Base-by-base conservation (phyloP, 2,113 vertebrate genomes). In the Taurulus bubalis region DNA sequence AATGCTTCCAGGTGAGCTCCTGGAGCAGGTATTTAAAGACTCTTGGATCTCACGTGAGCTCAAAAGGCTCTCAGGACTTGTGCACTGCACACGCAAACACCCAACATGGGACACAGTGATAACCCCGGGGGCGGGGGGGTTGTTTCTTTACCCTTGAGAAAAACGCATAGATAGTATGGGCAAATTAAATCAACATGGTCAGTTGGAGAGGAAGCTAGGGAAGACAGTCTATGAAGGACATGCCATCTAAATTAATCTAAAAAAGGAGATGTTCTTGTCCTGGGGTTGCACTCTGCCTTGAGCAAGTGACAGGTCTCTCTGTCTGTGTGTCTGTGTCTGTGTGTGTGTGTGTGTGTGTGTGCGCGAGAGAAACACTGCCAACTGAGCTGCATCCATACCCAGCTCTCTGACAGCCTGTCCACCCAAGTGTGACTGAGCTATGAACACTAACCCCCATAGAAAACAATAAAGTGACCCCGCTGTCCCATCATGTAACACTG, bases 201-300 rank as follows among this genome's bases (percentile, higher is more conserved):
- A 47, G 64, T 45, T 18, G 16, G n/a, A 40, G 49, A 15, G 60
- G 18, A 24, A 71, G 40, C 15, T 2, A 10, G 20, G 30, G 47
- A 60, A 78, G 14, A 28, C 62, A 67, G 49, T 56, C 75, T 68
- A 26, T 34, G 73, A 80, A 74, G 70, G 24, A n/a, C 15, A 38
- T 9, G 74, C 73, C 78, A 82, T 83, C 56, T 70, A 85, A 53
- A 66, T 65, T 14, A 79, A 91, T 90, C 75, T 89, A 85, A 84
- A 91, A 91, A 88, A 90, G 71, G 89, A 90, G 87, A 91, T 86
- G 79, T 90, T 87, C 80, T 77, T 67, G 20, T 30, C 71, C 69
- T 74, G 42, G 3, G 53, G 67, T 60, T 63, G 71, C 62, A 77
- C 80, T 49, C 45, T 1, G 82, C 82, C 34, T 67, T 6, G n/a